Percentiles rank a stretch among this genome's conserved stretches.
Evolutionary conservation across 2,797 vertebrate species (phyloP).

Genomic region (Clarias fuscus): DNA sequence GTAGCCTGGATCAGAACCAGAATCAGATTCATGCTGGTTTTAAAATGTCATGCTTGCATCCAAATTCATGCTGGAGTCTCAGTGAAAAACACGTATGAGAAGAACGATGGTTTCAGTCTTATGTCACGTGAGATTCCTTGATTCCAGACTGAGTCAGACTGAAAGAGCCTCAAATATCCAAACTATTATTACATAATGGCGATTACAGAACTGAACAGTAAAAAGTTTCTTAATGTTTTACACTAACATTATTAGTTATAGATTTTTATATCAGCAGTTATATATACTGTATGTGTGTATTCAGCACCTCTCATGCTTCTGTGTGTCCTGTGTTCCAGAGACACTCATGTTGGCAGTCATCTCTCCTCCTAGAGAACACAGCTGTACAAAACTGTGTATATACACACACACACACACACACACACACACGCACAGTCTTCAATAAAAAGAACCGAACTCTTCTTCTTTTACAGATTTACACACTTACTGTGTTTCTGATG

Average conservation of each 20-base stretch:
- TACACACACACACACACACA: neutral
- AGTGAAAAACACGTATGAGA: neutral
- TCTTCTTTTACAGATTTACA: neutral
- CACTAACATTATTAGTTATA: neutral
- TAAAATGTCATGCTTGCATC: neutral
- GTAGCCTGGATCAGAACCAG: neutral
- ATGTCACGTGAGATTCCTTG: neutral
- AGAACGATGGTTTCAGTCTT: neutral
- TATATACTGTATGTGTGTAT: neutral
- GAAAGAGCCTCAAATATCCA: neutral
- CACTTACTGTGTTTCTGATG: neutral
- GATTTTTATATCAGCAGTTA: neutral
- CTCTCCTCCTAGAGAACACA: neutral
- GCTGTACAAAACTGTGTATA: neutral
- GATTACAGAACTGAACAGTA: neutral
- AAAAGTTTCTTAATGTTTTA: neutral
- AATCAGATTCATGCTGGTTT: neutral
- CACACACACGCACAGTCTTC: neutral
- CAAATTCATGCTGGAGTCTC: neutral
- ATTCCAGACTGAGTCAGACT: neutral
- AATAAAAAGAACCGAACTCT: neutral
- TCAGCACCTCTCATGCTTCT: neutral
- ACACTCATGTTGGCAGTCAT: constrained; percentile 9
- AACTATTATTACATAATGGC: too few species aligned
- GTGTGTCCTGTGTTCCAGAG: neutral